These are phyloP conservation scores for Acleris emargana DNA, from an alignment of 2,888 invertebrate genomes.

Conservation along the genomic window DNA sequence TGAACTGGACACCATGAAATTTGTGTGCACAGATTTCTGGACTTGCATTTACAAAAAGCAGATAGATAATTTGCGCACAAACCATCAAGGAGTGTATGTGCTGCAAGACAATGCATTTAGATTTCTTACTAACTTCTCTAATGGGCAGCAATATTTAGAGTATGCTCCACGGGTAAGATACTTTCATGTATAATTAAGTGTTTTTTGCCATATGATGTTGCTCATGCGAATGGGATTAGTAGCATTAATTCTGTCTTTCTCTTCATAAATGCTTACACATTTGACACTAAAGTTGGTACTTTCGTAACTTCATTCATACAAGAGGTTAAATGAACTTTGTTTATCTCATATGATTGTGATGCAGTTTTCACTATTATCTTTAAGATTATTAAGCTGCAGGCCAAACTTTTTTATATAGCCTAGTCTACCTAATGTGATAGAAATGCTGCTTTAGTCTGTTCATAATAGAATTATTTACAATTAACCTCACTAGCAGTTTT, in stretches of 20 bases:
- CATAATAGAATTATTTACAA: no score
- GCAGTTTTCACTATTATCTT: no score
- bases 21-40: slow-evolving; percentile 99
- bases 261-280: no score
- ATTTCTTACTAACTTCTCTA: slow-evolving; percentile 94
- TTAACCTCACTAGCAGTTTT: no score
- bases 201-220: not conserved
- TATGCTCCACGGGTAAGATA: slow-evolving; percentile 91
- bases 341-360: not conserved
- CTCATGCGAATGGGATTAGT: no score
- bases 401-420: no score
- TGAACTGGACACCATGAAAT: slow-evolving; percentile 98
- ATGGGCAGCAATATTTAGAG: slow-evolving; percentile 95
- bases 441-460: no score
- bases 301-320: not conserved
- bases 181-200: not conserved
- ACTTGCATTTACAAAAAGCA: slow-evolving; percentile 98
- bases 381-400: no score
- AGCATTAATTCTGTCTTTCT: no score
- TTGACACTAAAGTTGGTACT: no score
- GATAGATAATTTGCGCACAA: slow-evolving; percentile 98
- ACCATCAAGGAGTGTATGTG: slow-evolving; percentile 99
- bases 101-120: slow-evolving; percentile 97
- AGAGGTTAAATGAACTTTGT: not conserved
- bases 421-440: no score